Conservation (phyloP, 2,113 vertebrate genomes). For the Okapia johnstoni region DNA sequence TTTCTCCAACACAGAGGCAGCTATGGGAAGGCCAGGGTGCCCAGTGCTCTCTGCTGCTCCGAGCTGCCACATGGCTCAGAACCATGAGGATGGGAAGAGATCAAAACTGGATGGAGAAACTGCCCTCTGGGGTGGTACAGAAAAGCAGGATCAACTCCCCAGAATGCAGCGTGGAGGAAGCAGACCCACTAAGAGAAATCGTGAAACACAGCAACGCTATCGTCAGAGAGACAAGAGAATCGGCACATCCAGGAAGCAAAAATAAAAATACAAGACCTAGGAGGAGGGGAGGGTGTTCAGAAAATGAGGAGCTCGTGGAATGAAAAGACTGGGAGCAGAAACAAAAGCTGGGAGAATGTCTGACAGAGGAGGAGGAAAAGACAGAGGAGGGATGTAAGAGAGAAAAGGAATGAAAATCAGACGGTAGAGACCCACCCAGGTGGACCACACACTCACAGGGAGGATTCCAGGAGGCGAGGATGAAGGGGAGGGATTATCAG, state of each 20-base stretch:
- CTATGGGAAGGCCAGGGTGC: neutral
- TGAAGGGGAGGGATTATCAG: neutral
- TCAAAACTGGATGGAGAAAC: neutral
- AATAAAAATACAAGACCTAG: neutral
- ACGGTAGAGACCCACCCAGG: neutral
- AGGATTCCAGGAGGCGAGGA: neutral
- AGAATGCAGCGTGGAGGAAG: neutral
- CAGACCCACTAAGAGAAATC: neutral
- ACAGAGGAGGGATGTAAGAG: neutral
- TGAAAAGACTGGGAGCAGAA: neutral
- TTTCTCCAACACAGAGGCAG: neutral
- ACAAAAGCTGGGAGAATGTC: neutral
- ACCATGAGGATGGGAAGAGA: neutral
- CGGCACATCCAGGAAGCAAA: neutral
- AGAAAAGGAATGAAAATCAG: neutral
- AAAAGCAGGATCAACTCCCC: neutral
- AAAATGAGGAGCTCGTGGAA: neutral
- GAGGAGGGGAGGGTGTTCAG: too few relatives aligned
- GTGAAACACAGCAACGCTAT: neutral
- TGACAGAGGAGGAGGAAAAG: neutral
- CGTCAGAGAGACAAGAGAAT: neutral
- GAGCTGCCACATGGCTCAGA: neutral
- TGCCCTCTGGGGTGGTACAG: neutral
- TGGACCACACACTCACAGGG: rapidly evolving
- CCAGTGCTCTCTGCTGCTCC: neutral